Conservation (phyloP, 2,888 invertebrate genomes). For the Acanthacorydalis orientalis region DNA sequence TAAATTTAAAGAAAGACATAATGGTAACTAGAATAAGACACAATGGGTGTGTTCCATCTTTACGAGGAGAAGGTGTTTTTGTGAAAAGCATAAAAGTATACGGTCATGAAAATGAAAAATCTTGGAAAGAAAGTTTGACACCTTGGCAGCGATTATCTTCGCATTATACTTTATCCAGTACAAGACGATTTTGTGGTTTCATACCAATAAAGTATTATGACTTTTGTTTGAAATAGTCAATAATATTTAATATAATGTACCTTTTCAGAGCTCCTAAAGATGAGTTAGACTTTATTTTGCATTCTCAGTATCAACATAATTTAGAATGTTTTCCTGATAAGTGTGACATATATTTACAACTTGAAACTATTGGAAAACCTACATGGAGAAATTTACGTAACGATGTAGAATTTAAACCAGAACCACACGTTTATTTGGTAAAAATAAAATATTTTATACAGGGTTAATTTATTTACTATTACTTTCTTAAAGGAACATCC, state of each 20-base stretch:
- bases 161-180: constrained; percentile 36
- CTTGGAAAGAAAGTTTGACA: constrained; percentile 22
- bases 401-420: constrained; percentile 28
- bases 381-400: constrained; percentile 56
- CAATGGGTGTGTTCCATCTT: constrained; percentile 23
- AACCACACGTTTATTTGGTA: constrained; percentile 18
- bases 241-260: constrained; percentile 4
- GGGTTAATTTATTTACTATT: background rate
- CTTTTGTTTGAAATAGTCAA: background rate
- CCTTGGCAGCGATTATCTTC: constrained; percentile 30
- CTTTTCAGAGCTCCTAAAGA: constrained; percentile 45
- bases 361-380: constrained; percentile 43
- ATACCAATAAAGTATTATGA: constrained; percentile 15
- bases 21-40: constrained; percentile 16
- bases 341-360: constrained; percentile 45
- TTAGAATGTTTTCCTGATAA: constrained; percentile 44
- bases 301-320: constrained; percentile 50
- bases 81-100: constrained; percentile 21
- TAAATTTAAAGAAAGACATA: constrained; percentile 7
- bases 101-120: constrained; percentile 14
- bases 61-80: constrained; percentile 29
- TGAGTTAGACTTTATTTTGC: constrained; percentile 47
- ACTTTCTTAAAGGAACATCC: constrained; percentile 32
- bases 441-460: background rate
- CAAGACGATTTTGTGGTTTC: constrained; percentile 29